Evolutionary conservation across 2,113 vertebrate species (phyloP), one percentile per base, ranked within the genome.

Genomic region (Pristiophorus japonicus): DNA sequence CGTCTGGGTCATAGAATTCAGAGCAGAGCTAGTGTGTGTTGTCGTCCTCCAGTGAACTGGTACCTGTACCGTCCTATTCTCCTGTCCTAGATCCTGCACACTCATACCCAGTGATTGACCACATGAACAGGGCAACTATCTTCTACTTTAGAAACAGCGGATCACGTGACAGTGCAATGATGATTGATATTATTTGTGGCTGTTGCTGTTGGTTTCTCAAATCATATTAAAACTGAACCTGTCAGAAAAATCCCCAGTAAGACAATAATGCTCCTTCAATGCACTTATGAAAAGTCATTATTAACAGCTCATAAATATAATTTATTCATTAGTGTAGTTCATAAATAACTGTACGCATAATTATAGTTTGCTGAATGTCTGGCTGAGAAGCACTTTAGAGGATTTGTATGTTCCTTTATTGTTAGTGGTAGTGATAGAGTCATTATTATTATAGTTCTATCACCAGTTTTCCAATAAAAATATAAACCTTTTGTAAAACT

Each of bases 211-310:
- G 84, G 18, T 87, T 87, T 87, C 84, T 87, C 84, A 51, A 87
- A 27, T 87, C 45, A 87, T 84, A 27, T 87, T 87, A 81, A 81
- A 81, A 81, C 78, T 81, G 78, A 81, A 81, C 38, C 78, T 81
- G 78, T 81, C 78, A 20, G 78, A 81, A 42, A 38, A 81, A 81
- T 45, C 38, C 78, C 84, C 47, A 55, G 20, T 51, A 30, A 47
- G 42, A 24, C 84, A 55, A 55, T 87, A 47, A 87, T 87, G 42
- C 47, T 87, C 18, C 42, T 87, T 87, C 24, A 87, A 87, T 87
- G 84, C 47, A 87, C 45, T 87, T 87, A 55, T 30, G 47, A 87
- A 51, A 87, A 22, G 42, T 87, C 84, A 87, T 55, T 45, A 81
- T 81, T 27, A 87, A 87, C 55, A 87, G 42, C 84, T 55, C 45